Evolutionary conservation across 2,888 invertebrate species (phyloP).

Genomic region (Barypeithes pellucidus): DNA sequence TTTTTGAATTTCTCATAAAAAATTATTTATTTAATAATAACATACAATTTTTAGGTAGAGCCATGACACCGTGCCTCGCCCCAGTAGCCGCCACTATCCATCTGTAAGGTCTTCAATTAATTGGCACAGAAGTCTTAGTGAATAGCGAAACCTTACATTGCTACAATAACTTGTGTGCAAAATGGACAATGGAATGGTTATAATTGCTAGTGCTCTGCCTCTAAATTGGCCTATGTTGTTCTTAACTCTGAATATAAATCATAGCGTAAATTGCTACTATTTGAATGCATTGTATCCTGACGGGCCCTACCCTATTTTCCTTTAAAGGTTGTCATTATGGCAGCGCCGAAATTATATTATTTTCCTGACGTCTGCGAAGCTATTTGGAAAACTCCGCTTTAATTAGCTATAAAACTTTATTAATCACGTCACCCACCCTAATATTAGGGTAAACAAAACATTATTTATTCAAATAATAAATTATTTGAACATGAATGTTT

Average conservation of each 20-base stretch:
- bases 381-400: conserved; percentile 27
- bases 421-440: neutral
- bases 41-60: too few relatives aligned
- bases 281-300: conserved; percentile 46
- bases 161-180: conserved; percentile 62
- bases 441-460: too few relatives aligned
- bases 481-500: too few relatives aligned
- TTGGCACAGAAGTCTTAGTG: conserved; percentile 61
- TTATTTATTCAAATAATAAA: too few relatives aligned
- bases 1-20: too few relatives aligned
- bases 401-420: conserved; percentile 37
- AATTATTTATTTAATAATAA: too few relatives aligned
- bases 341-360: conserved; percentile 34
- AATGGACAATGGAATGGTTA: conserved; percentile 61
- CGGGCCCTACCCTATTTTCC: conserved; percentile 34
- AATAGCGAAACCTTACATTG: conserved; percentile 61
- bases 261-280: conserved; percentile 56
- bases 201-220: conserved; percentile 49
- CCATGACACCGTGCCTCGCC: too few relatives aligned
- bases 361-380: conserved; percentile 26
- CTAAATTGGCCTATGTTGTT: conserved; percentile 56
- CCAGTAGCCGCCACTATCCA: too few relatives aligned
- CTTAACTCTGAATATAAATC: conserved; percentile 60
- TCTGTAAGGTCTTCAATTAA: conserved; percentile 62
- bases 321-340: conserved; percentile 45